Base-by-base conservation (phyloP, 1,140 invertebrate species). In the Pogonomyrmex californicus region DNA sequence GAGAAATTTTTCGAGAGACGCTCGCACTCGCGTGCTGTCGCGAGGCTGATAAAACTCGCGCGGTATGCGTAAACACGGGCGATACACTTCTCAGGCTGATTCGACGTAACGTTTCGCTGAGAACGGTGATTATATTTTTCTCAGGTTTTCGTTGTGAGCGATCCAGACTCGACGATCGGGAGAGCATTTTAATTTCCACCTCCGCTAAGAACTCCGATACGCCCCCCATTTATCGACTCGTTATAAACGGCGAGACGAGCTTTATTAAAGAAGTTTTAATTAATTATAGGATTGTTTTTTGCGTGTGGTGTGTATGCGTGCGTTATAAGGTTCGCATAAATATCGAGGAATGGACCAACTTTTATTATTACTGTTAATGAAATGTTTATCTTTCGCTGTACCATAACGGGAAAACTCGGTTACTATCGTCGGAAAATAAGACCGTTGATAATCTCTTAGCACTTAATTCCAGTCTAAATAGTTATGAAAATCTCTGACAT, bases 261-360 rank as follows among this genome's bases (percentile, higher is more conserved):
- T 75, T 83, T 82, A 73, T 60, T 60, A 75, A 73, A 83, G 79
- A 83, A 83, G 51, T 83, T 83, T 83, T 83, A 83, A 83, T 83
- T 83, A 83, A 83, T 83, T 83, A 83, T 62, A 58, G 54, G 33
- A 73, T 82, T 82, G 54, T 73, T 23, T 60, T 73, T 23, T 60
- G 41, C 30, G 65, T 23, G 23, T 23, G 23, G 23, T 23, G 23
- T 23, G 23, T 23, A 23, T 23, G 23, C 0, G 23, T 23, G 23
- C 23, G 23, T 68, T 68, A 68, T 49, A 49, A 62, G 23, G 33
- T 60, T 10, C 49, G 41, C 23, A 73, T 49, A 75, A 73, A 60
- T 10, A 71, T 56, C 23, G n/a, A 33, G 14, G 30, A 44, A 44
- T 3, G 65, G 30, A 36, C 17, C 17, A 38, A 82, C 44, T 83